Evolutionary conservation across 2,113 vertebrate species (phyloP).

Genomic region (Chelonoidis abingdonii): DNA sequence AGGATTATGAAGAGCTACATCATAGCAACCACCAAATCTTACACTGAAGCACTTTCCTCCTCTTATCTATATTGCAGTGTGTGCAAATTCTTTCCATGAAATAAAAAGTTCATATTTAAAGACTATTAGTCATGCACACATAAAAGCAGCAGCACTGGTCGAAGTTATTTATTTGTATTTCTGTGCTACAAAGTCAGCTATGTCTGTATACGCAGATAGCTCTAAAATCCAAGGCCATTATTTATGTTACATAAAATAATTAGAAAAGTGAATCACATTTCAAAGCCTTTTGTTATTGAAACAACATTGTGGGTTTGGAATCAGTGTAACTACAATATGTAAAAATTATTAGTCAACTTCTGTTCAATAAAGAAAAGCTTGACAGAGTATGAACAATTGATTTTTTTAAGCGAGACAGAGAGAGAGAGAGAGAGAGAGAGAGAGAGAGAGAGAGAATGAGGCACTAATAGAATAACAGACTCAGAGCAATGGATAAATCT

Average conservation of each 20-base stretch:
- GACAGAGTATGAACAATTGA: neutral
- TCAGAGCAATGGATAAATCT: neutral
- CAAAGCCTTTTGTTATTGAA: neutral
- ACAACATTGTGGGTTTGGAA: slow-evolving; percentile 22
- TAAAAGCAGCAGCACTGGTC: neutral
- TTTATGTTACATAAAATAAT: slow-evolving; percentile 19
- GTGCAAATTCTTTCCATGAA: neutral
- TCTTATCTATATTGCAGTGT: slow-evolving; percentile 1
- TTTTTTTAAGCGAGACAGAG: neutral
- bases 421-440: neutral
- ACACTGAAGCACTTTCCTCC: slow-evolving; percentile 14
- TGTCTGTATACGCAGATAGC: neutral
- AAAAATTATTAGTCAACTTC: neutral
- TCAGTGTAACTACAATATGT: neutral
- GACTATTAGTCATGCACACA: neutral
- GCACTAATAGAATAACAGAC: neutral
- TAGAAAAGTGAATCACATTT: slow-evolving; percentile 13
- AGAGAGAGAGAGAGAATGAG: neutral
- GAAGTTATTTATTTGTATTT: neutral
- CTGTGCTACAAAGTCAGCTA: neutral
- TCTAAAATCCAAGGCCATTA: neutral
- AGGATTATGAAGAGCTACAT: slow-evolving; percentile 27
- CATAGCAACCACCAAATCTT: neutral
- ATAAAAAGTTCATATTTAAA: neutral
- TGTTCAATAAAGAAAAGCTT: neutral